Evolutionary conservation across 2,113 vertebrate species (phyloP).

Genomic region (Eretmochelys imbricata): DNA sequence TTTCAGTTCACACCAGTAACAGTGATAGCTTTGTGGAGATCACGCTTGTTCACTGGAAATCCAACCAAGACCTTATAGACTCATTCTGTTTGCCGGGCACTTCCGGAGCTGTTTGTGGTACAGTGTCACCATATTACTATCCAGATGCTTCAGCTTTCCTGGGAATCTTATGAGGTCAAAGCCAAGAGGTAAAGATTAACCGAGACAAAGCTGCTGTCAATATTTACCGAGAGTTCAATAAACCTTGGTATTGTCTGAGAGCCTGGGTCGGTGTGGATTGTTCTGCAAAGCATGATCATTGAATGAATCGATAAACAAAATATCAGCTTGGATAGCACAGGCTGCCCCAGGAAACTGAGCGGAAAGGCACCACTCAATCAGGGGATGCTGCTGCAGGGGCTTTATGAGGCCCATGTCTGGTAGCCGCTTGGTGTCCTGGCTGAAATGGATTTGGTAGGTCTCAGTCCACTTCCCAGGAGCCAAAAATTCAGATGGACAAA

Average conservation of each 20-base stretch:
- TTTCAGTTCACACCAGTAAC: not conserved
- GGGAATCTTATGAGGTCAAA: not conserved
- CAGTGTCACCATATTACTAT: no score
- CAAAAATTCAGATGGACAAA: no score
- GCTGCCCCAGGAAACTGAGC: not conserved
- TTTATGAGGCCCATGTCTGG: no score
- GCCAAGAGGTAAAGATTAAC: conserved; percentile 31
- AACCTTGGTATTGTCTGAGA: not conserved
- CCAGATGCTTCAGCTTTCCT: not conserved
- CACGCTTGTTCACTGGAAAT: not conserved
- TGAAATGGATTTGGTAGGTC: no score
- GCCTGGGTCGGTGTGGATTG: not conserved
- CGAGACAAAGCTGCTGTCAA: not conserved
- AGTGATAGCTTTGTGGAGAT: not conserved
- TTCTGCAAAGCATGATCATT: not conserved
- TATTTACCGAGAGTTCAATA: not conserved
- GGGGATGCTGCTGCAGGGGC: not conserved
- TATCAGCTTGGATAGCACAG: rapidly evolving
- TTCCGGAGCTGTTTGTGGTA: no score
- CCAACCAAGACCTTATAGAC: not conserved
- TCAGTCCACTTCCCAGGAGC: no score
- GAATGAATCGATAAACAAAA: rapidly evolving
- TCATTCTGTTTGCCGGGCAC: not conserved
- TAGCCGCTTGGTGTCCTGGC: no score
- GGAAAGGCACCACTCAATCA: rapidly evolving